Base-by-base conservation (phyloP, 2,797 vertebrate species). In the Bryconaethiops microstoma region DNA sequence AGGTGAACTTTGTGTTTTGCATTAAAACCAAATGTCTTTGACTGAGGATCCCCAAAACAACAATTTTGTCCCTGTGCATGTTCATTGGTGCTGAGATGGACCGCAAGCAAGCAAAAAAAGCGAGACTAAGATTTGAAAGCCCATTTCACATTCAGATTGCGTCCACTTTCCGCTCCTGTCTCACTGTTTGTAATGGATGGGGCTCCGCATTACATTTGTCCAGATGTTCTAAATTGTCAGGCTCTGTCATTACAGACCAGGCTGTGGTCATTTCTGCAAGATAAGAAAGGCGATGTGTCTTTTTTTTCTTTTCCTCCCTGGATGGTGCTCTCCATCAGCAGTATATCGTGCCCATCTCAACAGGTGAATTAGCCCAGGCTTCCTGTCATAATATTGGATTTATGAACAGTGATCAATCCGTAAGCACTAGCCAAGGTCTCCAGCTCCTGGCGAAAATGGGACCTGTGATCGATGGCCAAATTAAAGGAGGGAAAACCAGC, bases 391-490 rank as follows among this genome's bases (percentile, higher is more conserved):
- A 87, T 86, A 79, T 72, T 82, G 72, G 89, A 90, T 86, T 87
- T 87, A 85, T 89, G 85, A 88, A 83, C 89, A 83, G 86, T 91
- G 89, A 91, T 92, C 90, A 91, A 89, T 92, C 88, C 88, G 88
- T 73, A 76, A 84, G 83, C 74, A 39, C 85, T 86, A 83, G 89
- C 82, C 75, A 75, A 87, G 86, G 86, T 89, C 80, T 68, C 7
- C 2, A 21, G 35, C 75, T 83, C 60, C n/a, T 75, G 74, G 60
- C 78, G 88, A 68, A 72, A 72, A 76, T 74, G 69, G 78, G 65
- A 73, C 83, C 80, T 84, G 79, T 91, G 91, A 93, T 89, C 83
- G 87, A 92, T 92, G 85, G 59, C 0, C 74, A 80, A 86, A 90
- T 90, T 85, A 88, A 90, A 89, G 74, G 13, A 80, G 23, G 60